These are phyloP conservation scores for Oreochromis niloticus DNA, from an alignment of 2,113 vertebrate genomes.

Conservation along the genomic window DNA sequence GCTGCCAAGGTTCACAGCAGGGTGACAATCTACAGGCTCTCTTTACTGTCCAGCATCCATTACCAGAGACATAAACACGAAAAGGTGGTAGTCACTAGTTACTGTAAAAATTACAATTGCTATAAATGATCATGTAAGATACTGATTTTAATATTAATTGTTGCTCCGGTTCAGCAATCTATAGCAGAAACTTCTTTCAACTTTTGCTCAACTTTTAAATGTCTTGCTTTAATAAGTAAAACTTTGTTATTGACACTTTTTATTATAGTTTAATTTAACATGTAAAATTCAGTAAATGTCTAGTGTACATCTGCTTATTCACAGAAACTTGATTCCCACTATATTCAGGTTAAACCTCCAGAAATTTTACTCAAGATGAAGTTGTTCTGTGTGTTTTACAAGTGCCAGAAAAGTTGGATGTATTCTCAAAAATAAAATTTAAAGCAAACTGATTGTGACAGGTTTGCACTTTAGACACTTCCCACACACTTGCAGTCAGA, in stretches of 20 bases:
- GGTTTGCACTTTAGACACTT: background rate
- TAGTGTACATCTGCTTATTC: background rate
- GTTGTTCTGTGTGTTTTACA: background rate
- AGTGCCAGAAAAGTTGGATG: background rate
- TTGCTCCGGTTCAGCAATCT: background rate
- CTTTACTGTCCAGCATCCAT: background rate
- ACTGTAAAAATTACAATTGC: background rate
- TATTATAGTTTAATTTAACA: background rate
- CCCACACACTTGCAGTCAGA: background rate
- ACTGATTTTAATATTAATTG: background rate
- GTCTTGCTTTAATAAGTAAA: background rate
- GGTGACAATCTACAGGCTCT: background rate
- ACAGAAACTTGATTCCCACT: background rate
- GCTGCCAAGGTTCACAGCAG: background rate
- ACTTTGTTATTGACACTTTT: background rate
- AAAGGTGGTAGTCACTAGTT: background rate
- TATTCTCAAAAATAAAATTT: background rate
- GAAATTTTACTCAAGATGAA: background rate
- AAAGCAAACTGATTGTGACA: background rate
- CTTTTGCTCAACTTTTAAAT: background rate
- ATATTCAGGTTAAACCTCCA: background rate
- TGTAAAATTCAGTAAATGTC: background rate
- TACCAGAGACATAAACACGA: background rate
- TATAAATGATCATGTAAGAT: background rate
- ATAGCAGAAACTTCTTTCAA: background rate